A percentile compares a stretch with the other conserved stretches of the same genome.
Evolutionary conservation across 2,797 vertebrate genomes (phyloP).

Genomic region (Cacajao melanocephalus): DNA sequence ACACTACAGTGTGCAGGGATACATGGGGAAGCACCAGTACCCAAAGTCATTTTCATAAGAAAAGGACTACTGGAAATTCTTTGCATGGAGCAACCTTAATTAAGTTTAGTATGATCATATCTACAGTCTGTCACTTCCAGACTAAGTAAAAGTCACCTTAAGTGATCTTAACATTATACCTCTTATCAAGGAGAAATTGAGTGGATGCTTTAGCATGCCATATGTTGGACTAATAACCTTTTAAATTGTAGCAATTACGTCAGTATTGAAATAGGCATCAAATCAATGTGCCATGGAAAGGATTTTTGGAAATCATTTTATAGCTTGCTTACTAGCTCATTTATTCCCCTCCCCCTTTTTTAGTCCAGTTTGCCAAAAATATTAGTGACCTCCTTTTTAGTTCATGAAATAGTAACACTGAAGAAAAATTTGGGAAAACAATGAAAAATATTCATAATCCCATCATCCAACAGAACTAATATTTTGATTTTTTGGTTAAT

Average conservation of each 20-base stretch:
- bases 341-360: background rate
- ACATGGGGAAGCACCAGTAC: too few species aligned
- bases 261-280: conserved; percentile 24
- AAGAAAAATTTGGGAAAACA: background rate
- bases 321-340: background rate
- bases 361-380: background rate
- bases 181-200: background rate
- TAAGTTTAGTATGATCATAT: background rate
- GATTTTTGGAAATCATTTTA: conserved; percentile 24
- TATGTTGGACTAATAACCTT: background rate
- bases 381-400: background rate
- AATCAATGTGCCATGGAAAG: conserved; percentile 24
- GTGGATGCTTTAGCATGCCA: background rate
- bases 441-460: background rate
- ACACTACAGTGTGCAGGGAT: too few species aligned
- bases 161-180: background rate
- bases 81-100: conserved; percentile 1
- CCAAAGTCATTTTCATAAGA: background rate
- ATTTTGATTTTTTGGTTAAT: conserved; percentile 1
- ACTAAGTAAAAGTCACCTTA: background rate
- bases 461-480: background rate
- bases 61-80: background rate
- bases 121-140: background rate
- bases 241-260: background rate
- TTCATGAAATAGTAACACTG: background rate